phyloP scores from a whole-genome alignment of 2,113 vertebrate species.

The Polypterus bichir region DNA sequence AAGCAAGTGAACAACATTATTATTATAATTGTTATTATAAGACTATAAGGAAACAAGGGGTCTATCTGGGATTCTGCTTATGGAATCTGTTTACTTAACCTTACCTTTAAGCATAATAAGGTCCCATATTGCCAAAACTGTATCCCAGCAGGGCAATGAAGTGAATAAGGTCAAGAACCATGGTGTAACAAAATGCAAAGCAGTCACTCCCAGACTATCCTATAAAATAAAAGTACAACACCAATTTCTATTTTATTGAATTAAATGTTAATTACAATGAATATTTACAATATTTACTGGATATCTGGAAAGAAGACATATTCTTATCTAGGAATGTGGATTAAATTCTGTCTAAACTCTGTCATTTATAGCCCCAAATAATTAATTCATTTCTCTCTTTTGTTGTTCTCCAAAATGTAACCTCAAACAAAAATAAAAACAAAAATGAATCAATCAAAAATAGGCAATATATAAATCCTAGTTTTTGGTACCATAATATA shows the following conservation, averaged over 20 bases:
- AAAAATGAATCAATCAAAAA: neutral
- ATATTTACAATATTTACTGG: no score
- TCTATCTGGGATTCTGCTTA: neutral
- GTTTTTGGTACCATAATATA: neutral
- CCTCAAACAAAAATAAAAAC: neutral
- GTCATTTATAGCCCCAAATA: neutral
- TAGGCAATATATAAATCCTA: neutral
- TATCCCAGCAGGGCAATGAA: conserved; percentile 55
- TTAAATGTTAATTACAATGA: no score
- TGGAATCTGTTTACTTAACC: neutral
- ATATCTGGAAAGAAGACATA: no score
- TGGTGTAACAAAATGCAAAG: conserved; percentile 44
- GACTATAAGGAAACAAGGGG: neutral
- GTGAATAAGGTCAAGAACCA: conserved; percentile 57
- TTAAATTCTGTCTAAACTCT: neutral
- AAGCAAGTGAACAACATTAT: no score
- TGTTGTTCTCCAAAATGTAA: neutral
- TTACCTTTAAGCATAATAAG: conserved; percentile 47
- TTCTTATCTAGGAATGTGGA: no score
- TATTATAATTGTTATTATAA: no score
- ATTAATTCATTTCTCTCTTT: neutral
- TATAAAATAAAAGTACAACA: conserved; percentile 13
- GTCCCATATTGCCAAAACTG: conserved; percentile 52
- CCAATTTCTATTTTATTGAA: neutral
- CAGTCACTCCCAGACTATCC: conserved; percentile 42